These are phyloP conservation scores for Acrocera orbiculus DNA, from an alignment of 2,888 invertebrate genomes.

Conservation along the genomic window DNA sequence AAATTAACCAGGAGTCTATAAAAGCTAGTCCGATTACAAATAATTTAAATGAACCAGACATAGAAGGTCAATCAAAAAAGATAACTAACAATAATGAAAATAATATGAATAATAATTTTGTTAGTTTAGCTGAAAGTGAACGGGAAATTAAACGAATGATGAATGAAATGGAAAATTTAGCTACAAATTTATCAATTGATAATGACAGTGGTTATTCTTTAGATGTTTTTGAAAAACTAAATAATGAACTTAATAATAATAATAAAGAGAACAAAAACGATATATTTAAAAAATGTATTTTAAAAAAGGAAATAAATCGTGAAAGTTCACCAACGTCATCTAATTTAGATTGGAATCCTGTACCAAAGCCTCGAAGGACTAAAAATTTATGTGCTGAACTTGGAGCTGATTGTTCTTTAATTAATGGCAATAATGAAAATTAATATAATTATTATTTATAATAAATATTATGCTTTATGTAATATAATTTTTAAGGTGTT, in stretches of 20 bases:
- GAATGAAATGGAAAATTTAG: conserved; percentile 13
- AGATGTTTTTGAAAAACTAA: conserved; percentile 9
- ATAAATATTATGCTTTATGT: no score
- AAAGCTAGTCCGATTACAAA: conserved; percentile 7
- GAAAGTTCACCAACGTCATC: conserved; percentile 28
- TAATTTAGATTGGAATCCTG: conserved; percentile 30
- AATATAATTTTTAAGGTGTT: no score
- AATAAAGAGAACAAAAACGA: conserved; percentile 12
- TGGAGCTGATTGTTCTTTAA: conserved; percentile 3
- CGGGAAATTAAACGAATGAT: conserved; percentile 15
- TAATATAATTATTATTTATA: no score
- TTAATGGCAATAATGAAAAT: neutral
- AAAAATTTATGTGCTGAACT: conserved; percentile 18
- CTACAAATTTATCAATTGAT: conserved; percentile 2
- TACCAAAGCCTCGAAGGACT: conserved; percentile 29
- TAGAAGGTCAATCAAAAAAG: conserved; percentile 3
- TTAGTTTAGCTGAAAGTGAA: conserved; percentile 12
- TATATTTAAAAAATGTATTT: conserved; percentile 23
- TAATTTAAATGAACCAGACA: conserved; percentile 8
- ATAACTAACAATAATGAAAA: neutral
- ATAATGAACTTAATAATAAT: conserved; percentile 6
- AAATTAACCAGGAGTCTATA: conserved; percentile 18
- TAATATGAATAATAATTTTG: neutral
- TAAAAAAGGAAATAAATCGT: conserved; percentile 21
- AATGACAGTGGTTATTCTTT: conserved; percentile 2